phyloP scores from a whole-genome alignment of 2,113 vertebrate genomes.

The Engraulis encrasicolus region DNA sequence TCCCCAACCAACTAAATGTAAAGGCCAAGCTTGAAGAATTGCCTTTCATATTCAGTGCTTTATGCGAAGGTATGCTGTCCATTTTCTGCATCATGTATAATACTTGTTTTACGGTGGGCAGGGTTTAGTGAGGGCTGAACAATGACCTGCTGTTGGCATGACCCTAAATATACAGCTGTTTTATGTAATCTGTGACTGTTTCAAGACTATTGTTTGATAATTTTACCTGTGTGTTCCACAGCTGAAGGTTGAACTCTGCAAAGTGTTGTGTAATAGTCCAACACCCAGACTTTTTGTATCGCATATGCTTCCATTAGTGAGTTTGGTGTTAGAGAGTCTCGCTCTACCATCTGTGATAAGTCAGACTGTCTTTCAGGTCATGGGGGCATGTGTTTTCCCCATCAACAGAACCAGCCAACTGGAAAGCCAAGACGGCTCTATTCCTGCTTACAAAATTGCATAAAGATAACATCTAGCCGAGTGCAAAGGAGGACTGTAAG shows the following conservation, averaged over 20 bases:
- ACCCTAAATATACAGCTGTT: neutral
- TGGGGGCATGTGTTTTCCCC: slow-evolving; percentile 40
- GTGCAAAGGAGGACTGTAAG: neutral
- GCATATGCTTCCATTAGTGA: neutral
- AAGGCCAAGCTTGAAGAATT: slow-evolving; percentile 77
- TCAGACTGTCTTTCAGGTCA: slow-evolving; percentile 23
- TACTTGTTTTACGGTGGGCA: slow-evolving; percentile 63
- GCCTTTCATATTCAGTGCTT: slow-evolving; percentile 63
- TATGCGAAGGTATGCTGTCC: slow-evolving; percentile 69
- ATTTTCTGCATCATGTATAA: slow-evolving; percentile 41
- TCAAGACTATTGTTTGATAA: neutral
- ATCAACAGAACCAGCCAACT: slow-evolving; percentile 21
- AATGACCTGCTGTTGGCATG: neutral
- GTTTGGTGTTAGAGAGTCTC: neutral
- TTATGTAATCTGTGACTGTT: neutral
- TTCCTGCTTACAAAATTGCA: neutral
- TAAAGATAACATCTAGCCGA: slow-evolving; percentile 17
- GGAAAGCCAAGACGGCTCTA: slow-evolving; percentile 32
- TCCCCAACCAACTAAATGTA: slow-evolving; percentile 78
- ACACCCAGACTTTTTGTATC: neutral
- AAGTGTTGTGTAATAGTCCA: neutral
- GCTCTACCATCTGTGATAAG: slow-evolving; percentile 22
- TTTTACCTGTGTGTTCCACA: neutral
- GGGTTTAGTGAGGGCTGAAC: slow-evolving; percentile 8
- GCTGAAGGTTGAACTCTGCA: neutral